Percentiles rank a stretch among this genome's conserved stretches.
Evolutionary conservation across 2,113 vertebrate genomes (phyloP).

Genomic region (Corvus cornix): DNA sequence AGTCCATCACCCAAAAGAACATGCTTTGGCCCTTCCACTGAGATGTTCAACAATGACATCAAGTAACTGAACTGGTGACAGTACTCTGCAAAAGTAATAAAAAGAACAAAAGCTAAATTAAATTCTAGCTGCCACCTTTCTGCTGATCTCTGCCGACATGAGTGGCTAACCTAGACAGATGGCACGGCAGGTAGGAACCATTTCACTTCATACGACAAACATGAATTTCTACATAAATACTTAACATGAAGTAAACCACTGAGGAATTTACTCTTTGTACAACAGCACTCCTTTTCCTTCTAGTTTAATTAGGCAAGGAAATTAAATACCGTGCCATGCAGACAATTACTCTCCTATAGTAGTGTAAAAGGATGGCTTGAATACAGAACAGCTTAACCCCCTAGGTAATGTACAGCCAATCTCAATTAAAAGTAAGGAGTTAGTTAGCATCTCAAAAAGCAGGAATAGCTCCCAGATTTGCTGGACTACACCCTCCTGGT

Average conservation of each 20-base stretch:
- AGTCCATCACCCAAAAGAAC: background rate
- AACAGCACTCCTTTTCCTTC: background rate
- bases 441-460: background rate
- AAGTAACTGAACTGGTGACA: background rate
- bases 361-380: background rate
- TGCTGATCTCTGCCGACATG: background rate
- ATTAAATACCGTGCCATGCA: background rate
- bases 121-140: background rate
- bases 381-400: background rate
- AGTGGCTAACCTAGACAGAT: background rate
- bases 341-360: background rate
- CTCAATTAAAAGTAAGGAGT: background rate
- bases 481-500: background rate
- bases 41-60: background rate
- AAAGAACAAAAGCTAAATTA: background rate
- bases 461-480: background rate
- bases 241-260: background rate
- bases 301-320: constrained; percentile 26
- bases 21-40: background rate
- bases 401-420: background rate
- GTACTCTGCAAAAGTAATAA: background rate
- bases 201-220: background rate
- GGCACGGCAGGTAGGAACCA: background rate
- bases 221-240: background rate
- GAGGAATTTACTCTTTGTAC: background rate